phyloP scores from a whole-genome alignment of 2,113 vertebrate genomes.

The Ia io region DNA sequence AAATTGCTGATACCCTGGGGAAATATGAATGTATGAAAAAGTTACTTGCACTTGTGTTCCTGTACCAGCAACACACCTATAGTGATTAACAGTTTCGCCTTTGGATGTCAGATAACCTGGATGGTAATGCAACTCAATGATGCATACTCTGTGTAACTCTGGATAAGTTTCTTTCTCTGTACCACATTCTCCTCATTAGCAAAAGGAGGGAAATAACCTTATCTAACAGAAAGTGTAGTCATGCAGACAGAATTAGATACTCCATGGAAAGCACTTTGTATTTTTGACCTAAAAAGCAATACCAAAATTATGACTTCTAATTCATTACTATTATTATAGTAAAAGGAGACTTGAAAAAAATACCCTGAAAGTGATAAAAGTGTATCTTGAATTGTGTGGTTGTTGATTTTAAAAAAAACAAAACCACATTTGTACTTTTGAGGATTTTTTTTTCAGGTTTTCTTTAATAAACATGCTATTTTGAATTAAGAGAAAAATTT shows the following conservation, averaged over 20 bases:
- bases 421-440: not conserved
- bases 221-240: not conserved
- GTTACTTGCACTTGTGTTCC: not conserved
- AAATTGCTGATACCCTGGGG: not conserved
- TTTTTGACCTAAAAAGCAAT: not conserved
- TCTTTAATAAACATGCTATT: not conserved
- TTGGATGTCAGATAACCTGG: not conserved
- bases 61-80: not conserved
- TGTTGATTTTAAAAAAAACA: not conserved
- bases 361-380: not conserved
- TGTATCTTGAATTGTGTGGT: not conserved
- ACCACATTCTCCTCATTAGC: not conserved
- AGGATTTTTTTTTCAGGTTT: not conserved
- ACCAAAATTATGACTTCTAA: not conserved
- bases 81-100: not conserved
- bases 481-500: not conserved
- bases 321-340: not conserved
- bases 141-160: not conserved
- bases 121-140: not conserved
- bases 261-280: not conserved
- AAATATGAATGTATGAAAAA: not conserved
- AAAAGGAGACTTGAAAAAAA: not conserved
- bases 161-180: slow-evolving; percentile 6
- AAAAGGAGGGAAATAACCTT: not conserved
- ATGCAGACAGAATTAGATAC: not conserved